Evolutionary conservation across 2,113 vertebrate species (phyloP), one percentile per base, ranked within the genome.

Genomic region (Copsychus sechellarum): DNA sequence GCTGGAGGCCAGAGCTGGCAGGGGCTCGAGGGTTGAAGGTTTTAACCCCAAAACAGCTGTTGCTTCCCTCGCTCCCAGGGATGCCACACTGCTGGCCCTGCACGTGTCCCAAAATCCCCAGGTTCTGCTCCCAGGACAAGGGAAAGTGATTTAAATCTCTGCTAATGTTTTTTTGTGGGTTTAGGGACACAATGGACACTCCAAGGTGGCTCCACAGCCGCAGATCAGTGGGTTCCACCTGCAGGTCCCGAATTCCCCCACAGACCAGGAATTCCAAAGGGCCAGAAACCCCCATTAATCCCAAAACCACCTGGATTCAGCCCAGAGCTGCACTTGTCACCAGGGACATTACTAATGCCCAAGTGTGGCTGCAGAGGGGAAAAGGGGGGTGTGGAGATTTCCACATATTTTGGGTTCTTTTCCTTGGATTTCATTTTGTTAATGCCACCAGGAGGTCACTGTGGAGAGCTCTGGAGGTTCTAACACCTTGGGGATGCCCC

Each of bases 201-300:
- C 38, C 29, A 8, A 25, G 14, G 21, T 6, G 17, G 14, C n/a
- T 76, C 31, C 54, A 61, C 13, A 45, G 20, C 28, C 1, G 0
- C 16, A 9, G 21, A 16, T 26, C 24, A 25, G 24, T 16, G 3
- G 1, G 47, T 33, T 69, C 62, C 14, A 31, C 54, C 29, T 23
- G 48, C 40, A 33, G 56, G 64, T 20, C 26, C 48, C 54, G 56
- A 61, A 62, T 13, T 45, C 56, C 47, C 17, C 34, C 62, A 48
- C 6, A 40, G 42, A 17, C 9, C 54, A 60, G 87, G 47, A 82
- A 82, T 40, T 67, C 25, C 40, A 61, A 40, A 62, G n/a, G 40
- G 40, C 34, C 1, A 1, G 56, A 89, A 61, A 40, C 10, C 16
- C 20, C 17, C 17, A 18, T 16, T 40, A 31, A 61, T 36, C 34